Base-by-base conservation (phyloP, 2,113 vertebrate species). In the Podiceps cristatus region DNA sequence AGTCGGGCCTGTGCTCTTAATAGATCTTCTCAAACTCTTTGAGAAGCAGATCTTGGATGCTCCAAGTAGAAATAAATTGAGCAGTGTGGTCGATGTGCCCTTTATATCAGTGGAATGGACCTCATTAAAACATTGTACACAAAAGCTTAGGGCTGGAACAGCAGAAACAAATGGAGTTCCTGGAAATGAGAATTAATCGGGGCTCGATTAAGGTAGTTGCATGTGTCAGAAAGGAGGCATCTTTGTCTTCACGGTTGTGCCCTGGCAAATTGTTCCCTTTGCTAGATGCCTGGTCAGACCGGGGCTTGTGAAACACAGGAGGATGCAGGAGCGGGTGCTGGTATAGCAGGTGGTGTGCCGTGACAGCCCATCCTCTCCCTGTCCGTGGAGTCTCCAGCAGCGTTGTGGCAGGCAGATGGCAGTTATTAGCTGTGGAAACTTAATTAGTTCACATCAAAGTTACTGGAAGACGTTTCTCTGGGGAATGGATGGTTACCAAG, bases 381-480 rank as follows among this genome's bases (percentile, higher is more conserved):
- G 49, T 44, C 75, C n/a, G 1, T 3, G 40, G 69, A 19, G 86
- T 71, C 84, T 76, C 24, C 10, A 15, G 95, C 91, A 55, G 93
- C 14, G 29, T 19, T 8, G 88, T 88, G 94, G 75, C 40, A 93
- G 91, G 97, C 98, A 91, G 93, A 96, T 96, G 44, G 96, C 94
- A 91, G 90, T 97, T 96, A 95, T 82, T 97, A 97, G 89, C 97
- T 98, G 96, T 96, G 97, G 96, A 97, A 86, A 96, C 97, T 86
- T 97, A 95, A 98, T 98, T 97, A 98, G 92, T 94, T 96, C 90
- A 77, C 94, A 86, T 97, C 95, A 93, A 92, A 97, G 96, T 96
- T 96, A 94, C 77, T 90, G 96, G 96, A 95, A 95, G 84, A 79
- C 17, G 3, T 91, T 83, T 94, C 97, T 97, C 97, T 19, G 19